A percentile compares a stretch with the other conserved stretches of the same genome.
These are phyloP conservation scores for Ophion slaviceki DNA, from an alignment of 2,888 invertebrate genomes.

Conservation along the genomic window DNA sequence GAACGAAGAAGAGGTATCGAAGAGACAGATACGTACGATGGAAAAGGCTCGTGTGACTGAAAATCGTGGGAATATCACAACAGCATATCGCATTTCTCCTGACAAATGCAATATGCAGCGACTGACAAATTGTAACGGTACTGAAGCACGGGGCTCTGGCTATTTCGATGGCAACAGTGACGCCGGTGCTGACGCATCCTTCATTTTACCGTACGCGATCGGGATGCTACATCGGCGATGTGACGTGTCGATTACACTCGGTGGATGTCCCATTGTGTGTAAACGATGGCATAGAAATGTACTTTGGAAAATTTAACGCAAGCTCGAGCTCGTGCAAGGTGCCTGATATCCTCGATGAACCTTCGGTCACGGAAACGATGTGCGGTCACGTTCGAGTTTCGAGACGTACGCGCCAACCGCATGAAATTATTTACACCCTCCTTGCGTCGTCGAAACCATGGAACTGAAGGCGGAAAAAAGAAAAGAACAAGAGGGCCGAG, in stretches of 20 bases:
- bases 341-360: constrained; percentile 67
- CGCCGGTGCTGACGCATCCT: background rate
- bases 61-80: background rate
- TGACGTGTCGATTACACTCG: constrained; percentile 43
- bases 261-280: background rate
- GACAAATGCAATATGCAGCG: background rate
- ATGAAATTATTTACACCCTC: constrained; percentile 54
- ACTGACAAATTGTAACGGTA: background rate
- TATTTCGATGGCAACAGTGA: background rate
- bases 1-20: too few relatives aligned
- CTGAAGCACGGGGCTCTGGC: background rate
- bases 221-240: constrained; percentile 7
- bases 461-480: constrained; percentile 5
- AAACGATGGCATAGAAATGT: constrained; percentile 46
- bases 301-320: constrained; percentile 35
- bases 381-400: constrained; percentile 73
- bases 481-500: background rate
- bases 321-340: constrained; percentile 35
- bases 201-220: background rate
- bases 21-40: constrained; percentile 20
- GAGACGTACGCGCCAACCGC: constrained; percentile 50
- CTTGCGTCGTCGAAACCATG: constrained; percentile 33
- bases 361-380: constrained; percentile 70
- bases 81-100: too few relatives aligned
- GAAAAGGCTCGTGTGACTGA: constrained; percentile 7